Percentiles rank a stretch among this genome's conserved stretches.
These are phyloP conservation scores for Caerostris darwini DNA, from an alignment of 1,140 invertebrate genomes.

Conservation along the genomic window DNA sequence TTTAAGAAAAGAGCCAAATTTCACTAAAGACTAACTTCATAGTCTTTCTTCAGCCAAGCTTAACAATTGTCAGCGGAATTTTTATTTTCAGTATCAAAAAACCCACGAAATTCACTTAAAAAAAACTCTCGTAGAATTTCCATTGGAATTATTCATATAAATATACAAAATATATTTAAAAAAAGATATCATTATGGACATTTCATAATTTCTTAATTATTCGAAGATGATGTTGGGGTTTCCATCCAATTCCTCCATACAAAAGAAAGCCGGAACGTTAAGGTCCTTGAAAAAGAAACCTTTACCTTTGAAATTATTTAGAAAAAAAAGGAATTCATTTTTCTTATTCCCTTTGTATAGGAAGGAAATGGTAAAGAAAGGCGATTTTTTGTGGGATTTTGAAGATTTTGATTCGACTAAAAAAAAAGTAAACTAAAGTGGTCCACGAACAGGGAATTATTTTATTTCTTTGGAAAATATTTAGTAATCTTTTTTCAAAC, in stretches of 20 bases:
- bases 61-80: background rate
- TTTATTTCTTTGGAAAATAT: conserved; percentile 17
- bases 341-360: background rate
- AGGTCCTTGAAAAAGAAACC: background rate
- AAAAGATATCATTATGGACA: background rate
- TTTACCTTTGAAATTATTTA: conserved; percentile 18
- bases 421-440: background rate
- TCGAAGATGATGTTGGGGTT: conserved; percentile 2
- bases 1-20: background rate
- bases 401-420: background rate
- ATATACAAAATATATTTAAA: background rate
- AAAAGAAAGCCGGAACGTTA: background rate
- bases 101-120: background rate
- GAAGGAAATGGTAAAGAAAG: conserved; percentile 18
- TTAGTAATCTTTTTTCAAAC: background rate
- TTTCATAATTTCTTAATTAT: conserved; percentile 32
- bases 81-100: background rate
- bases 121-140: background rate
- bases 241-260: conserved; percentile 13
- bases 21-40: background rate
- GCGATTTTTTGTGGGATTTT: background rate
- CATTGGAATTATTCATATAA: background rate
- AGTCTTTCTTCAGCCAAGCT: background rate
- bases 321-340: background rate
- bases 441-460: background rate